Evolutionary conservation across 2,888 invertebrate genomes (phyloP).

Genomic region (Ectobius pallidus): DNA sequence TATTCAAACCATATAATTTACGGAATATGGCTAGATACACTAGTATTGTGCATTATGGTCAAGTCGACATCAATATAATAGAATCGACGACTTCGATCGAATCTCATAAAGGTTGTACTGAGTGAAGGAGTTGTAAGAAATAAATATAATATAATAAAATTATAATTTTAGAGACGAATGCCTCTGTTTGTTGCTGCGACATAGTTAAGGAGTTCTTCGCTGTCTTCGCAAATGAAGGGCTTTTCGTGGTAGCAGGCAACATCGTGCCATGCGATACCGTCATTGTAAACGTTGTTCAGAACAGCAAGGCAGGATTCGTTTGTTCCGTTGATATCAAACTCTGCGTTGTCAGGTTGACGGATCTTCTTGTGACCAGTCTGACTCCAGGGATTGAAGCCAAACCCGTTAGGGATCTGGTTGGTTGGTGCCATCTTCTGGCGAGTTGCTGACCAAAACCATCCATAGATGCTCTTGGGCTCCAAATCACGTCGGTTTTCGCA

Average conservation of each 20-base stretch:
- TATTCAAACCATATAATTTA: too few species aligned
- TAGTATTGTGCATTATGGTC: too few species aligned
- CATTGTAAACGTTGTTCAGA: conserved; percentile 91
- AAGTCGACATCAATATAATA: too few species aligned
- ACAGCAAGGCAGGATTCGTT: conserved; percentile 86
- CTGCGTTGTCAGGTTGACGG: conserved; percentile 88
- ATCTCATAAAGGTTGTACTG: too few species aligned
- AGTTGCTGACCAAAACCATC: conserved; percentile 94
- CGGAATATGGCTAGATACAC: too few species aligned
- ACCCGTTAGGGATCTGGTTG: conserved; percentile 71
- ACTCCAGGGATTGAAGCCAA: conserved; percentile 89
- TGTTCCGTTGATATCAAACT: conserved; percentile 87
- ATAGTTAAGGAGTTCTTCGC: conserved; percentile 85
- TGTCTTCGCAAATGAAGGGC: conserved; percentile 89
- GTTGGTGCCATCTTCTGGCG: conserved; percentile 86
- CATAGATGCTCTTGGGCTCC: conserved; percentile 83
- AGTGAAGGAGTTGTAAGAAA: too few species aligned
- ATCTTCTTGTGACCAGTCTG: conserved; percentile 89
- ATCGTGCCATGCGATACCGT: conserved; percentile 93
- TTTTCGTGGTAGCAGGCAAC: conserved; percentile 94
- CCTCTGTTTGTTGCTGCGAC: conserved; percentile 84
- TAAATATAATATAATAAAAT: neutral
- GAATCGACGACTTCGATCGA: too few species aligned
- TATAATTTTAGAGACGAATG: conserved; percentile 71
- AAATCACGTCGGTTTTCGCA: conserved; percentile 85